phyloP scores from a whole-genome alignment of 2,888 invertebrate species.

The Amiota communis region DNA sequence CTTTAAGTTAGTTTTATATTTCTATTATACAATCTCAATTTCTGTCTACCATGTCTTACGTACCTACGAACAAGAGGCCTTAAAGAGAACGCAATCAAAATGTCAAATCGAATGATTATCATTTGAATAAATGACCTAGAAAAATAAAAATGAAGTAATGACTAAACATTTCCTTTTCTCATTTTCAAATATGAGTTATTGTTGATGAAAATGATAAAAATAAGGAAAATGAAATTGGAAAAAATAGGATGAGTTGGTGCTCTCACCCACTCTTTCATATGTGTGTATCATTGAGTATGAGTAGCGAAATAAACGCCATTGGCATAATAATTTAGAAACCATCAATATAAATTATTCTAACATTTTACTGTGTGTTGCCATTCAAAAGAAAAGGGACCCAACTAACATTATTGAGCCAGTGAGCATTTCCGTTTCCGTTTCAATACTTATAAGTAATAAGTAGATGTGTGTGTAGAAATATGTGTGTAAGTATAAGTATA shows the following conservation, averaged over 20 bases:
- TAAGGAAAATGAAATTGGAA: no score
- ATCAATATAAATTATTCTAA: constrained; percentile 22
- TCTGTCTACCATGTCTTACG: no score
- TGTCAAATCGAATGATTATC: constrained; percentile 7
- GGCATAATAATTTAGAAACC: constrained; percentile 26
- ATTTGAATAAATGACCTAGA: neutral
- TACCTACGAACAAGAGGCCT: no score
- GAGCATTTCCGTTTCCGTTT: constrained; percentile 33
- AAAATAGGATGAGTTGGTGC: no score
- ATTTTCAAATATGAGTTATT: no score
- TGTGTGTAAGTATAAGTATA: neutral
- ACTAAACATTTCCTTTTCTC: constrained; percentile 8
- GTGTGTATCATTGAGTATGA: no score
- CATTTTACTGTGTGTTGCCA: neutral
- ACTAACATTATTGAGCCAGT: constrained; percentile 48
- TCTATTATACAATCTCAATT: no score
- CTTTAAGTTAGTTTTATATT: no score
- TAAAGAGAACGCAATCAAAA: neutral
- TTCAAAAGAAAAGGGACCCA: constrained; percentile 25
- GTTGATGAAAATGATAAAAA: no score
- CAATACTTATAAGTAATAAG: constrained; percentile 5
- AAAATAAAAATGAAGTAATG: neutral
- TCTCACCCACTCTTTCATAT: no score
- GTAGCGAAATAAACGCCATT: constrained; percentile 10
- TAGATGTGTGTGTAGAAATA: constrained; percentile 38